Evolutionary conservation across 2,888 invertebrate genomes (phyloP).

Genomic region (Habrosyne pyritoides): DNA sequence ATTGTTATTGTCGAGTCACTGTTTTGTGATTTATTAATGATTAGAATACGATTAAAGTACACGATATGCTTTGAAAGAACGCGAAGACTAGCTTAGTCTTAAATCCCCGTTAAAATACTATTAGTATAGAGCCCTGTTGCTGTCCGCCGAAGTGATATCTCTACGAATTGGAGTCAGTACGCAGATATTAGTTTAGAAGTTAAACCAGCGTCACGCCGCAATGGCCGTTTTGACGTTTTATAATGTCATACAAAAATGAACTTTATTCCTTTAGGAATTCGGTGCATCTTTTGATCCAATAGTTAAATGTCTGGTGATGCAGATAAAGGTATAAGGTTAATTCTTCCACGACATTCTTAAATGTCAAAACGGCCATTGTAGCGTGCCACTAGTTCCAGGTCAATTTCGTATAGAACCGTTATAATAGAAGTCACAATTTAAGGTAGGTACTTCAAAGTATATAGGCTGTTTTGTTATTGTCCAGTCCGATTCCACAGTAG

Average conservation of each 20-base stretch:
- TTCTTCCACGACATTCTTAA: too few species aligned
- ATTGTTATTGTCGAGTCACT: slow-evolving; percentile 11
- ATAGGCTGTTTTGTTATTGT: slow-evolving; percentile 49
- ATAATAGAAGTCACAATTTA: slow-evolving; percentile 54
- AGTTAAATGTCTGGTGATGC: too few species aligned
- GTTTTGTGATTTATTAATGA: slow-evolving; percentile 14
- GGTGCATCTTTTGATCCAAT: too few species aligned
- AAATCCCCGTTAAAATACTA: not conserved
- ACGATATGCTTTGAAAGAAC: slow-evolving; percentile 10
- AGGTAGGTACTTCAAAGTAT: slow-evolving; percentile 43
- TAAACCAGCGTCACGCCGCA: too few species aligned
- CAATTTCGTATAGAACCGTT: slow-evolving; percentile 24
- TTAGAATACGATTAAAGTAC: slow-evolving; percentile 7
- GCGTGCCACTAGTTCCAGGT: too few species aligned
- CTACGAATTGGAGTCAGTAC: not conserved
- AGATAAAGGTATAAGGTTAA: too few species aligned
- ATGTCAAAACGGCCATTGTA: too few species aligned
- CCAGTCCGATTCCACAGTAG: slow-evolving; percentile 52
- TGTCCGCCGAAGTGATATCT: not conserved
- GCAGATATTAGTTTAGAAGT: not conserved
- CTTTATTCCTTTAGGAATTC: too few species aligned
- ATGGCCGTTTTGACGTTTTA: too few species aligned
- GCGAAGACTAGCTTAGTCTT: slow-evolving; percentile 4
- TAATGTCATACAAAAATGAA: too few species aligned
- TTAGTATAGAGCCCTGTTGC: not conserved